Base-by-base conservation (phyloP, 2,888 invertebrate species). In the Coleophora deauratella region DNA sequence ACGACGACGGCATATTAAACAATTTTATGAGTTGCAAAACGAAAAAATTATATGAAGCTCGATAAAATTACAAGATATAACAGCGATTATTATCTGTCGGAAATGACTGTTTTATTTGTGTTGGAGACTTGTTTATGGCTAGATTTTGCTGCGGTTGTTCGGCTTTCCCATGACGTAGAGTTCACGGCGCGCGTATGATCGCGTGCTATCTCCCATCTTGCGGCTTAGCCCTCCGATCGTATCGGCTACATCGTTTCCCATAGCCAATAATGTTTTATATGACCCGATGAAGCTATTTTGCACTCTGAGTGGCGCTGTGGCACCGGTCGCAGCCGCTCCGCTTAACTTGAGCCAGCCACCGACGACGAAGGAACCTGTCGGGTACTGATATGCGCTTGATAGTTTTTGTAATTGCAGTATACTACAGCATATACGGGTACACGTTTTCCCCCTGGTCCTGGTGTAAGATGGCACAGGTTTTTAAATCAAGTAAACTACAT, bases 201-300 rank as follows among this genome's bases (percentile, higher is more conserved):
- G 50, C 49, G 41, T 48, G 52, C 59, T 62, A 71, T 67, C 66
- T 63, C 47, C 45, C 47, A 68, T 67, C 66, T 65, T 50, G 58
- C 50, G 51, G 52, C 52, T 49, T 47, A 54, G 50, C 52, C 61
- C 70, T 66, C 62, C 53, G 55, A 59, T 55, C 54, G 47, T 66
- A 71, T 71, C 68, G 54, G 63, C 66, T 66, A 62, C 60, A 57
- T 57, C 49, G 51, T 59, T 59, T 61, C 59, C 60, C 52, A 51
- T 59, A 52, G 52, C 55, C 59, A 62, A 66, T 70, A 66, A 68
- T 66, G 61, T 69, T 71, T 70, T 68, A 67, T 64, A 56, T 55
- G 53, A 45, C 37, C 55, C 51, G 62, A 71, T 72, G 60, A 70
- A 73, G 72, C 63, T 70, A 69, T 74, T 70, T 38, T 59, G 52